These are phyloP conservation scores for Zaprionus inermis DNA, from an alignment of 1,140 invertebrate species.

Conservation along the genomic window DNA sequence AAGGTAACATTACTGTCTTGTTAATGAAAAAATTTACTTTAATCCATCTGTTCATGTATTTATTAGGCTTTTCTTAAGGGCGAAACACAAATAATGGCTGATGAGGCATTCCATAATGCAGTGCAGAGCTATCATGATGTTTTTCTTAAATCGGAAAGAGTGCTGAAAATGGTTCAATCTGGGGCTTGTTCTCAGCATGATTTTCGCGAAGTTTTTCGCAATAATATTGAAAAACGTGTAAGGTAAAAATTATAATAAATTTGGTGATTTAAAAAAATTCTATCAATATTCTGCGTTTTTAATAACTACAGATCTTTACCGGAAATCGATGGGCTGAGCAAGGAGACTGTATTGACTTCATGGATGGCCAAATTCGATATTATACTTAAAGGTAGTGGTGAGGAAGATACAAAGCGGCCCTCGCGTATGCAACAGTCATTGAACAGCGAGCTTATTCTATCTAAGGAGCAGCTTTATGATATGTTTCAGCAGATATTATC, in stretches of 20 bases:
- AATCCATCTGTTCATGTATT: conserved; percentile 15
- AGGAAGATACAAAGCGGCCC: conserved; percentile 94
- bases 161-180: conserved; percentile 97
- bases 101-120: conserved; percentile 99
- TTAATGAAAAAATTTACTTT: conserved; percentile 26
- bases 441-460: conserved; percentile 95
- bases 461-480: conserved; percentile 99
- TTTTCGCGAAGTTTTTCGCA: conserved; percentile 99
- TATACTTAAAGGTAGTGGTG: conserved; percentile 95
- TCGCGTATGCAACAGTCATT: conserved; percentile 94
- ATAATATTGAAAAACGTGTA: conserved; percentile 98
- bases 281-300: not conserved
- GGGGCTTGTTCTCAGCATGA: conserved; percentile 99
- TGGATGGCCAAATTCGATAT: conserved; percentile 99
- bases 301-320: conserved; percentile 92
- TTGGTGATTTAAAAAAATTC: too few relatives aligned
- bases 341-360: conserved; percentile 99
- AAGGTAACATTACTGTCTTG: not conserved
- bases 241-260: conserved; percentile 86
- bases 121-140: conserved; percentile 99
- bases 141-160: conserved; percentile 98
- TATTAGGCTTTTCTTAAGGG: conserved; percentile 93
- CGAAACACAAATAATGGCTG: conserved; percentile 98
- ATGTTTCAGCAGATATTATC: conserved; percentile 99
- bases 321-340: conserved; percentile 99